Evolutionary conservation across 2,797 vertebrate genomes (phyloP).

Genomic region (Hipposideros larvatus): DNA sequence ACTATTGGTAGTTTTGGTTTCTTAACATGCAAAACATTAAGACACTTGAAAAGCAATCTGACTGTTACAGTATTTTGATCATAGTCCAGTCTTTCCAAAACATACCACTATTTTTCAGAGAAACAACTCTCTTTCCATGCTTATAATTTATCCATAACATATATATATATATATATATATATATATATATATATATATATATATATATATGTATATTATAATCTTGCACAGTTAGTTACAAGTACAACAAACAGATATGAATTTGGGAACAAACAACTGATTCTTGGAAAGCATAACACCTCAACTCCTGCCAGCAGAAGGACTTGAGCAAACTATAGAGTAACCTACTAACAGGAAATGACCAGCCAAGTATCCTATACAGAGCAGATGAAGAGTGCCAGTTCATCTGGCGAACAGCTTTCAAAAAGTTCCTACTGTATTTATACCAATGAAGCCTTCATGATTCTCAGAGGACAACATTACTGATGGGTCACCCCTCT

Average conservation of each 20-base stretch:
- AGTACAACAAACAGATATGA: not conserved
- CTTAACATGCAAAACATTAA: not conserved
- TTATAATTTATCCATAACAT: constrained; percentile 21
- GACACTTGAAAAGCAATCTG: constrained; percentile 46
- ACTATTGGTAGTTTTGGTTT: not conserved
- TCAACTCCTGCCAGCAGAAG: constrained; percentile 22
- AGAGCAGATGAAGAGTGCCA: not conserved
- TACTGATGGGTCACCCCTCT: not conserved
- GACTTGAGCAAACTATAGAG: not conserved
- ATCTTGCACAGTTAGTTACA: not conserved
- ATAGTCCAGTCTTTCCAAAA: constrained; percentile 31
- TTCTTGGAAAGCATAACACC: not conserved
- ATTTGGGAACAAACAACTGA: not conserved
- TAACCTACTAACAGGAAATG: not conserved
- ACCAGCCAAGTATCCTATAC: not conserved
- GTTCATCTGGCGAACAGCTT: not conserved
- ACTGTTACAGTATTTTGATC: constrained; percentile 48
- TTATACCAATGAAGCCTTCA: not conserved
- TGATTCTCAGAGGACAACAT: not conserved
- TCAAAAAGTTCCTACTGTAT: not conserved
- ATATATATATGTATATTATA: not conserved
- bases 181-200: not conserved
- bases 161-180: no score
- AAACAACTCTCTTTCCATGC: not conserved
- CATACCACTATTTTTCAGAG: constrained; percentile 43